Evolutionary conservation across 2,797 vertebrate species (phyloP), one percentile per base, ranked within the genome.

Genomic region (Semaprochilodus insignis): DNA sequence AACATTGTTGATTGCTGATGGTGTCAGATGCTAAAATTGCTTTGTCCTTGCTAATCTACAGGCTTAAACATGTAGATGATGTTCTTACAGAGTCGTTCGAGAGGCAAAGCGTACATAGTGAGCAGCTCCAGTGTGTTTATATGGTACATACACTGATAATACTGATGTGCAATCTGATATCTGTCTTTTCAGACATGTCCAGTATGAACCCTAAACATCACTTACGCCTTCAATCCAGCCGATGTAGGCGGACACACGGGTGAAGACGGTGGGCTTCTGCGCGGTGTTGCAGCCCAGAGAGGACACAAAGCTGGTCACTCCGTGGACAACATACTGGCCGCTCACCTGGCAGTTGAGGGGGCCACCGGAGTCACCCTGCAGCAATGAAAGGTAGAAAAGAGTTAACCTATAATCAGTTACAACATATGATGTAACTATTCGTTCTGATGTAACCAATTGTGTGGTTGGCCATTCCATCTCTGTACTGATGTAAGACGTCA

Each of bases 251-350:
- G 95, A 95, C 80, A 95, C 91, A 0, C 93, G 91, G 15, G 95
- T 95, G 91, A 95, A 96, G 75, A 96, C 95, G 0, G 95, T 96
- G 51, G 95, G 95, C 72, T 95, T 96, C 86, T 0, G 87, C 81
- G 80, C 1, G 13, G 92, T 44, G 10, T 98, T 97, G 90, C 96
- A 97, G 79, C 96, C 97, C 6, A 0, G n/a, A 1, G 90, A 83
- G 40, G 96, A 97, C 83, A 97, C 96, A 19, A 99, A 99, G 92
- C 97, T 98, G 93, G 96, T 95, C 89, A 98, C 93, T 0, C 97
- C 96, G 0, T 97, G 96, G 81, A 98, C 95, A 4, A 94, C 87
- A 79, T 95, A 97, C 65, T 77, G 34, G 10, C 96, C 95, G 0
- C 84, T 88, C 48, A 96, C 95, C 0, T 77, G 85, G 81, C 97